Conservation (phyloP, 1,140 invertebrate genomes). For the Drosophila rhopaloa region DNA sequence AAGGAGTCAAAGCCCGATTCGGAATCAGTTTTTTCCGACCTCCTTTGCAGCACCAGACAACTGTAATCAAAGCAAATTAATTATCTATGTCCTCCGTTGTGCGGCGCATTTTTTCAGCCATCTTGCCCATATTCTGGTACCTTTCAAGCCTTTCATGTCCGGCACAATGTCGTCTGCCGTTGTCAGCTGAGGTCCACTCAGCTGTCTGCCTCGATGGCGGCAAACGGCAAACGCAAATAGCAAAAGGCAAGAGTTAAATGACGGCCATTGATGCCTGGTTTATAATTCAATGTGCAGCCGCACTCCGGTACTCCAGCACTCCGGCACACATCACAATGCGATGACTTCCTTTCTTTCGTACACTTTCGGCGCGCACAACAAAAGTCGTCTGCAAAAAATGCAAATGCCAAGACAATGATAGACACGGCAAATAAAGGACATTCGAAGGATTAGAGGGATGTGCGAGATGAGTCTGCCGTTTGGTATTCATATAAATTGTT, state of each 20-base stretch:
- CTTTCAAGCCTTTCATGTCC: constrained; percentile 43
- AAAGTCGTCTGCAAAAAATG: constrained; percentile 35
- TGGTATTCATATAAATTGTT: constrained; percentile 31
- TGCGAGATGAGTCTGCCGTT: constrained; percentile 9
- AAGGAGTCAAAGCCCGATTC: constrained; percentile 2
- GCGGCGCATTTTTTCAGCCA: constrained; percentile 26
- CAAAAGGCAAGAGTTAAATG: constrained; percentile 54
- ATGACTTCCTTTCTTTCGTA: constrained; percentile 6
- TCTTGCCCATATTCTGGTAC: constrained; percentile 9
- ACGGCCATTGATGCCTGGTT: constrained; percentile 46
- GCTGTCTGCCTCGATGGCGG: constrained; percentile 9
- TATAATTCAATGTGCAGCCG: constrained; percentile 39
- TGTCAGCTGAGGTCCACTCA: constrained; percentile 30
- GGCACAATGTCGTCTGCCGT: constrained; percentile 36
- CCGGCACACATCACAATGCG: constrained; percentile 3
- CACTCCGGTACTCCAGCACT: constrained; percentile 3
- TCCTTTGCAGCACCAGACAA: constrained; percentile 33
- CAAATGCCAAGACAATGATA: constrained; percentile 53
- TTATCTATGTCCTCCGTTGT: constrained; percentile 59
- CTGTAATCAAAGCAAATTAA: constrained; percentile 80
- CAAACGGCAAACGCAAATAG: background rate
- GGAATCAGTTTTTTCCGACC: constrained; percentile 19
- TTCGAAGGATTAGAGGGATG: background rate
- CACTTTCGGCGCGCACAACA: constrained; percentile 9
- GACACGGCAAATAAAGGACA: constrained; percentile 25